Base-by-base conservation (phyloP, 2,888 invertebrate genomes). In the Parasteatoda lunata region DNA sequence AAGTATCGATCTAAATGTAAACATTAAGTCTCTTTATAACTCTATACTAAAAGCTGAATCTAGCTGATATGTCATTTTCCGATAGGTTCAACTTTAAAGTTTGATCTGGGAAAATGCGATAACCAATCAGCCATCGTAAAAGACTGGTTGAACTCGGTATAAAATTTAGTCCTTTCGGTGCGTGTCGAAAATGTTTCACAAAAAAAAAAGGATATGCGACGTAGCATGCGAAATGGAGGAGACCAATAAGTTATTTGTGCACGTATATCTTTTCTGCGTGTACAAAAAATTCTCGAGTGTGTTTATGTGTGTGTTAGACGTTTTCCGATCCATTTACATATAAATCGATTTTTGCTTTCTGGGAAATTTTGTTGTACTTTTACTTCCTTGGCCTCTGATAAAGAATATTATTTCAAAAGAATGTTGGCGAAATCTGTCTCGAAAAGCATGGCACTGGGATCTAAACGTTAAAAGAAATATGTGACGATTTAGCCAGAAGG, bases 271-370 rank as follows among this genome's bases (percentile, higher is more conserved):
- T 71, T 77, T 83, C 51, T 45, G 49, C 30, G 15, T 15, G 66
- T 51, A 65, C 76, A 73, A 75, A 77, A 77, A 77, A 69, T 30
- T 52, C 70, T 77, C 71, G 51, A 52, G 64, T 65, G 77, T 83
- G 83, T 83, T 83, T 83, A 83, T 83, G 81, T 81, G 52, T 77
- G 83, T 83, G 83, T 83, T 76, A 70, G 77, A 68, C 84, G 84
- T 84, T 78, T 78, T 84, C 75, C 78, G 77, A 78, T 75, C 84
- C 78, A 84, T 84, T 84, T 84, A 84, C 84, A 84, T 84, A 84
- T 78, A 79, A 84, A 84, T 84, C 84, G 77, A 84, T 84, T 84
- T 84, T 68, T 75, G 66, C 30, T 30, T 81, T 81, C 81, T 7
- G 4, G 52, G 49, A 71, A 71, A 54, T 73, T 80, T 81, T 81